A percentile compares a stretch with the other conserved stretches of the same genome.
phyloP scores from a whole-genome alignment of 2,888 invertebrate species.

The Onchidella celtica region DNA sequence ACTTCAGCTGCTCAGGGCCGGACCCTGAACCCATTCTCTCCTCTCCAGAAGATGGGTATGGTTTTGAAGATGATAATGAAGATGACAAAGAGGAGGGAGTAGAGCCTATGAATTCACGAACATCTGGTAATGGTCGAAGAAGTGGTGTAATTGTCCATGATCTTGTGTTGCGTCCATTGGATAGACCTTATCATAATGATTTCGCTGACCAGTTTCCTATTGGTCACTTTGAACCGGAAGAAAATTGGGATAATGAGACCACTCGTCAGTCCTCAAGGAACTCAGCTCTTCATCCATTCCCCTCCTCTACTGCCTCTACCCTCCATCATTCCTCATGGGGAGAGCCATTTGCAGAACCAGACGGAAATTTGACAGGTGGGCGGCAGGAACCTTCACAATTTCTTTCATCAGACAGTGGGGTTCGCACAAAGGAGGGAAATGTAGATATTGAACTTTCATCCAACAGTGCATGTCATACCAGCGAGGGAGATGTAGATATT shows the following conservation, averaged over 20 bases:
- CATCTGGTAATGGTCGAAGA: slow-evolving; percentile 19
- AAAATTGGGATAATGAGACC: slow-evolving; percentile 59
- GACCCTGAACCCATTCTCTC: slow-evolving; percentile 59
- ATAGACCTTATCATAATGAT: slow-evolving; percentile 8
- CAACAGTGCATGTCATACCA: neutral
- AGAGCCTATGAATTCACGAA: slow-evolving; percentile 19
- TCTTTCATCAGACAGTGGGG: too few relatives aligned
- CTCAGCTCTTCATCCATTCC: neutral
- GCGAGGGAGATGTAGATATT: slow-evolving; percentile 12
- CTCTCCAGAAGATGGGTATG: slow-evolving; percentile 56
- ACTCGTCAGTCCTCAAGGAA: neutral
- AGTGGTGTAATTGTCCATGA: slow-evolving; percentile 40
- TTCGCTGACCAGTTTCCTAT: slow-evolving; percentile 28
- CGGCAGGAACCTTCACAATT: too few relatives aligned
- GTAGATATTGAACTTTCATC: too few relatives aligned
- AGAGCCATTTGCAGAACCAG: slow-evolving; percentile 25
- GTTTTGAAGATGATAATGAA: slow-evolving; percentile 48
- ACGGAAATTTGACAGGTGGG: neutral
- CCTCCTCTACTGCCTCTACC: slow-evolving; percentile 23
- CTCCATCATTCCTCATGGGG: slow-evolving; percentile 34
- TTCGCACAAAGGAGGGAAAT: too few relatives aligned
- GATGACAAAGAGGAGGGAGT: slow-evolving; percentile 42
- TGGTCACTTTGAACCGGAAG: slow-evolving; percentile 50
- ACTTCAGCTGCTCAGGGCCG: slow-evolving; percentile 57
- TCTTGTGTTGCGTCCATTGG: slow-evolving; percentile 18